Conservation (phyloP, 2,888 invertebrate species). For the Drosophila stalkeri region DNA sequence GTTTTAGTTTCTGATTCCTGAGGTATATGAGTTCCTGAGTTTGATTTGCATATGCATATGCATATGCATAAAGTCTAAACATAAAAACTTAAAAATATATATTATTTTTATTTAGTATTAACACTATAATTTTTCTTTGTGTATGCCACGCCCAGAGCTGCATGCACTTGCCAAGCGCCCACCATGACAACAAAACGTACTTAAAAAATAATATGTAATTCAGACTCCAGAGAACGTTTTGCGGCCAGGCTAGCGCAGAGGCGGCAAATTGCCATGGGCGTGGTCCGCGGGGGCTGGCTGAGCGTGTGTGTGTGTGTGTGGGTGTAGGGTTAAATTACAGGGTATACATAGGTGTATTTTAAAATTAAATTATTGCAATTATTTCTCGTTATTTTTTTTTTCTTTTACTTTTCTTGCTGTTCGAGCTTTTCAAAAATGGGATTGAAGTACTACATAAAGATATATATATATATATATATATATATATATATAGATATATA, state of each 20-base stretch:
- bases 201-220: slow-evolving; percentile 85
- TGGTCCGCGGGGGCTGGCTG: slow-evolving; percentile 10
- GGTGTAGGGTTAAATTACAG: slow-evolving; percentile 5
- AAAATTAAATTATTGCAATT: slow-evolving; percentile 55
- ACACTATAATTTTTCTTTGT: slow-evolving; percentile 17
- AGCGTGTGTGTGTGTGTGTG: background rate
- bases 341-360: slow-evolving; percentile 4
- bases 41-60: slow-evolving; percentile 63
- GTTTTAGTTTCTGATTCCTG: slow-evolving; percentile 78
- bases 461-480: slow-evolving; percentile 12
- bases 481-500: background rate
- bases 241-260: slow-evolving; percentile 11
- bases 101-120: slow-evolving; percentile 16
- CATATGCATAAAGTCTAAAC: slow-evolving; percentile 46
- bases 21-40: slow-evolving; percentile 85
- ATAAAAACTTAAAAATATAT: slow-evolving; percentile 47
- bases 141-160: slow-evolving; percentile 38
- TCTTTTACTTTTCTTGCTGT: slow-evolving; percentile 14
- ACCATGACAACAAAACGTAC: slow-evolving; percentile 63
- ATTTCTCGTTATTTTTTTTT: slow-evolving; percentile 25
- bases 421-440: slow-evolving; percentile 44
- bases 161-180: background rate
- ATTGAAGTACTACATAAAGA: slow-evolving; percentile 22
- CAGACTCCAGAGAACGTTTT: slow-evolving; percentile 84
- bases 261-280: slow-evolving; percentile 14